These are phyloP conservation scores for Ostrea denselamellosa DNA, from an alignment of 1,140 invertebrate species.

Conservation along the genomic window DNA sequence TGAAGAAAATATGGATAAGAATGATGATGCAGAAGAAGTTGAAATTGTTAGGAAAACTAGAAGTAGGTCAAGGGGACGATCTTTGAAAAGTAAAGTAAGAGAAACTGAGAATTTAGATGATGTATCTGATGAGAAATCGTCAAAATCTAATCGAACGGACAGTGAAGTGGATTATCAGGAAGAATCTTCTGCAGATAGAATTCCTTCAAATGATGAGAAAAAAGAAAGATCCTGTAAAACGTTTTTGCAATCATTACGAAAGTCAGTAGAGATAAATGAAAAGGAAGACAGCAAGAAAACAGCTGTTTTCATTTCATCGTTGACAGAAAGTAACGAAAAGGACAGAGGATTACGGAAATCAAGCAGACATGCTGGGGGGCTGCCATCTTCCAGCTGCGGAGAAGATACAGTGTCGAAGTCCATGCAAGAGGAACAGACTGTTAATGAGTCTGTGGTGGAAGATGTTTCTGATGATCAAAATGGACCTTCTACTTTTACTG, in stretches of 20 bases:
- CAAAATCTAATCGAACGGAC: background rate
- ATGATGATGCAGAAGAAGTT: slow-evolving; percentile 32
- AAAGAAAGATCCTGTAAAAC: background rate
- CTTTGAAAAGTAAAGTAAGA: background rate
- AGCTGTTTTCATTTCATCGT: background rate
- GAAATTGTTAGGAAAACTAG: slow-evolving; percentile 45
- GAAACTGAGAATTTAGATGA: background rate
- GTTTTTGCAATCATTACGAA: background rate
- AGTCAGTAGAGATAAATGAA: background rate
- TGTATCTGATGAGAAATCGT: background rate
- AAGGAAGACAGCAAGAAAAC: background rate
- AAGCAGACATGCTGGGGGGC: background rate
- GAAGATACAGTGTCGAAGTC: background rate
- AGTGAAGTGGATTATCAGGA: background rate
- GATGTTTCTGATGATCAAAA: background rate
- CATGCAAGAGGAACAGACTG: background rate
- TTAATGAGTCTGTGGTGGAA: background rate
- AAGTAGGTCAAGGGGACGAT: slow-evolving; percentile 14
- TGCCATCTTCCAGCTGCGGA: background rate
- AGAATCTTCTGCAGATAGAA: background rate
- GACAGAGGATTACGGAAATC: background rate
- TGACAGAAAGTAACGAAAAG: background rate
- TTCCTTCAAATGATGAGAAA: background rate
- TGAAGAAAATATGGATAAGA: background rate
- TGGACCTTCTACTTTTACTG: background rate